Conservation (phyloP, 2,888 invertebrate genomes). For the Erebia ligea region DNA sequence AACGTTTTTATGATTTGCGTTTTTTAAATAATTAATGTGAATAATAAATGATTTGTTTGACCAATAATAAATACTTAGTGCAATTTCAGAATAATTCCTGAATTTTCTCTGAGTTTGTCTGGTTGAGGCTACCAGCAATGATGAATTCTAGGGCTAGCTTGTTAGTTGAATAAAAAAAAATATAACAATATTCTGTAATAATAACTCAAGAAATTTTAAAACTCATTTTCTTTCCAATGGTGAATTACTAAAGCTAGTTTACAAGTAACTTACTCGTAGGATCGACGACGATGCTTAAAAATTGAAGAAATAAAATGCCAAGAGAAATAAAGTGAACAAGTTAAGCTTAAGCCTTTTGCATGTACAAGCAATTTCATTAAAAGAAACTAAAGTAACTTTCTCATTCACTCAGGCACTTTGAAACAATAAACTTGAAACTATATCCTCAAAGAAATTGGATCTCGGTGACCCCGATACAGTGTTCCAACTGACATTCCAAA, state of each 20-base stretch:
- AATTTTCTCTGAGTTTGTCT: neutral
- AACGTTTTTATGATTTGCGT: no score
- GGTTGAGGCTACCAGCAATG: no score
- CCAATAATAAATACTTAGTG: no score
- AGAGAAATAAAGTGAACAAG: slow-evolving; percentile 23
- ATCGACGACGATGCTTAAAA: neutral
- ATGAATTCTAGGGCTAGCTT: neutral
- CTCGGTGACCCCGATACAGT: slow-evolving; percentile 24
- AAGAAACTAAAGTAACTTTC: slow-evolving; percentile 34
- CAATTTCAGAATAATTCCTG: no score
- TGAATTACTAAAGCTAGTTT: neutral
- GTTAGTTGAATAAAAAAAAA: neutral
- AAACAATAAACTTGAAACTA: slow-evolving; percentile 38
- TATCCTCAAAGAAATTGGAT: slow-evolving; percentile 36
- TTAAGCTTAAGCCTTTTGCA: slow-evolving; percentile 32
- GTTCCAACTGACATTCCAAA: neutral
- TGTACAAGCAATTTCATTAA: slow-evolving; percentile 39
- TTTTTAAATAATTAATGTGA: no score
- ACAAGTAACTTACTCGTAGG: neutral
- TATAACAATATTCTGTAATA: no score
- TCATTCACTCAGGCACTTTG: slow-evolving; percentile 30
- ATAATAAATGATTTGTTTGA: no score
- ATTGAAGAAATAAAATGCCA: neutral
- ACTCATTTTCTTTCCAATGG: neutral
- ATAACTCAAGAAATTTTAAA: neutral